Conservation (phyloP, 2,888 invertebrate genomes). For the Silvanus unidentatus region DNA sequence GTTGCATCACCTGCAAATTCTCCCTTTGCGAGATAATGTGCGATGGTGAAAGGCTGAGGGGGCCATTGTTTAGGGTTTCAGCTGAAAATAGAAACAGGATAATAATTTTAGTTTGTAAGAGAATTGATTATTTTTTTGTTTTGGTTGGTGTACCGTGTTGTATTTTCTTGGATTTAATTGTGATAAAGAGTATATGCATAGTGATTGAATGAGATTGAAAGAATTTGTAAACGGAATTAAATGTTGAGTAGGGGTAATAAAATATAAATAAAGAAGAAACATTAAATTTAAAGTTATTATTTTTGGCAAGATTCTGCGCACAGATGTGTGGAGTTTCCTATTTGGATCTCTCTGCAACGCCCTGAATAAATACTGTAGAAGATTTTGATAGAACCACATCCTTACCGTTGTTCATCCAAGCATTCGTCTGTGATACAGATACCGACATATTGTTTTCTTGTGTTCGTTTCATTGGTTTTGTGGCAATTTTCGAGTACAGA, state of each 20-base stretch:
- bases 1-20: constrained; percentile 62
- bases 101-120: too few relatives aligned
- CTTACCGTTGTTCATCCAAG: constrained; percentile 75
- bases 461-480: constrained; percentile 70
- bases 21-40: constrained; percentile 66
- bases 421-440: constrained; percentile 64
- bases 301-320: constrained; percentile 15
- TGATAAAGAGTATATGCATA: neutral
- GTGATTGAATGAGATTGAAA: too few relatives aligned
- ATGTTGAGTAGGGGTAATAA: too few relatives aligned
- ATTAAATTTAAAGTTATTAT: neutral
- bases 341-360: constrained; percentile 16
- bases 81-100: constrained; percentile 51
- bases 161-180: too few relatives aligned
- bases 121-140: too few relatives aligned
- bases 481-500: constrained; percentile 68
- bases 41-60: constrained; percentile 66
- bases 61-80: constrained; percentile 70
- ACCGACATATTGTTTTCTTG: constrained; percentile 62
- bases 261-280: too few relatives aligned
- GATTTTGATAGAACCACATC: constrained; percentile 34
- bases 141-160: too few relatives aligned
- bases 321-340: constrained; percentile 2
- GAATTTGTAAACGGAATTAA: too few relatives aligned
- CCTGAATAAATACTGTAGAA: constrained; percentile 6